Evolutionary conservation across 2,888 invertebrate species (phyloP).

Genomic region (Philereme transversata): DNA sequence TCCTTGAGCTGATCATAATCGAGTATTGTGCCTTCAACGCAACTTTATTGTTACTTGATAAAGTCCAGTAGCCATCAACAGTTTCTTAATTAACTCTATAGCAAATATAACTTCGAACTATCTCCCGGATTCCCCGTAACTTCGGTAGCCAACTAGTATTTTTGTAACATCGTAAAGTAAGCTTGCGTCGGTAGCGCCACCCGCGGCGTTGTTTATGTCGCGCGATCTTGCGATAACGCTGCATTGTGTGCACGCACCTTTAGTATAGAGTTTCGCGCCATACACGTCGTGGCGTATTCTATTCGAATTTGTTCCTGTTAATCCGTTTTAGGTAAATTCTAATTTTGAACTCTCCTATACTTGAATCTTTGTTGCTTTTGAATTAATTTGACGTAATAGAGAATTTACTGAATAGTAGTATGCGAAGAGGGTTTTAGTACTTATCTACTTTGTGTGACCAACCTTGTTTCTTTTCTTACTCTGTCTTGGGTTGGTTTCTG

Average conservation of each 20-base stretch:
- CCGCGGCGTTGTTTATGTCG: conserved; percentile 76
- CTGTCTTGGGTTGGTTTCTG: too few relatives aligned
- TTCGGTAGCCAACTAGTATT: conserved; percentile 46
- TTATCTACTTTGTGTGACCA: too few relatives aligned
- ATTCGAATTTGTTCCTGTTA: conserved; percentile 46
- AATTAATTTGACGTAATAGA: conserved; percentile 1
- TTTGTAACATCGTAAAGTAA: conserved; percentile 67
- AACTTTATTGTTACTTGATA: conserved; percentile 11
- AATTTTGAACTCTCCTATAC: conserved; percentile 23
- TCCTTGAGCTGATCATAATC: too few relatives aligned
- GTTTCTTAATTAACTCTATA: conserved; percentile 31
- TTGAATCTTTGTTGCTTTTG: conserved; percentile 14
- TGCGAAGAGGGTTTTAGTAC: neutral
- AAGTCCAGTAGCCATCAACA: conserved; percentile 12
- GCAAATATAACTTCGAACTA: conserved; percentile 23
- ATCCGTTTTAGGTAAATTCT: conserved; percentile 43
- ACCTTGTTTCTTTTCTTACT: too few relatives aligned
- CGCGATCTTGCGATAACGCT: conserved; percentile 65
- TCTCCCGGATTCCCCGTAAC: conserved; percentile 39
- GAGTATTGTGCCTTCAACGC: conserved; percentile 17
- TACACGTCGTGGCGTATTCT: conserved; percentile 42
- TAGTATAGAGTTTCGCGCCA: conserved; percentile 61
- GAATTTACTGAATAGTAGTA: neutral
- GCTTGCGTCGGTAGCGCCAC: conserved; percentile 69
- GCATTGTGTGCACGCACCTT: conserved; percentile 67